Evolutionary conservation across 2,888 invertebrate species (phyloP).

Genomic region (Mimumesa dahlbomi): DNA sequence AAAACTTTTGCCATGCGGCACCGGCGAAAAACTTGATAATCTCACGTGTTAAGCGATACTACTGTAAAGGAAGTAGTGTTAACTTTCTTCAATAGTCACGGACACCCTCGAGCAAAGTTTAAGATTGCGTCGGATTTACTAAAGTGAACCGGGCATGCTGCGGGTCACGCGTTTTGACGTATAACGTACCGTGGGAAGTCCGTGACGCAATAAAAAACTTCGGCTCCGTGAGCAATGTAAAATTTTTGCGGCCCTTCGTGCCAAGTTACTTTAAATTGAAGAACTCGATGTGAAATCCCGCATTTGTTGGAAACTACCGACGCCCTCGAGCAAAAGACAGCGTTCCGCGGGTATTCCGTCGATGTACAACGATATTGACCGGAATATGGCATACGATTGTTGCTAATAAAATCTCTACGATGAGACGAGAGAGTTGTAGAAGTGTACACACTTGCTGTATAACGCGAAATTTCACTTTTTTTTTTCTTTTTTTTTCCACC

Average conservation of each 20-base stretch:
- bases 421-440: too few species aligned
- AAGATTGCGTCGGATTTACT: constrained; percentile 12
- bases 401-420: too few species aligned
- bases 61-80: not conserved
- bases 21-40: too few species aligned
- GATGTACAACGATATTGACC: too few species aligned
- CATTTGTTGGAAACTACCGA: constrained; percentile 18
- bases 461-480: too few species aligned
- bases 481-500: too few species aligned
- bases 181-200: constrained; percentile 1
- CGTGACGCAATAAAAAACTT: constrained; percentile 31
- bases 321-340: constrained; percentile 6
- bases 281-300: constrained; percentile 15
- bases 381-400: too few species aligned
- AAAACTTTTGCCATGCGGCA: not conserved
- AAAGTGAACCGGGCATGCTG: not conserved
- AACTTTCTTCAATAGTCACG: constrained; percentile 11
- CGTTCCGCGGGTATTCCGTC: too few species aligned
- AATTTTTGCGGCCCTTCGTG: constrained; percentile 14
- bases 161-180: constrained; percentile 16
- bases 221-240: not conserved
- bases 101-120: constrained; percentile 17
- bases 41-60: constrained; percentile 15
- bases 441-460: too few species aligned
- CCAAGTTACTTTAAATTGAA: constrained; percentile 2